These are phyloP conservation scores for Callopanchax toddi DNA, from an alignment of 2,113 vertebrate species.

Conservation along the genomic window DNA sequence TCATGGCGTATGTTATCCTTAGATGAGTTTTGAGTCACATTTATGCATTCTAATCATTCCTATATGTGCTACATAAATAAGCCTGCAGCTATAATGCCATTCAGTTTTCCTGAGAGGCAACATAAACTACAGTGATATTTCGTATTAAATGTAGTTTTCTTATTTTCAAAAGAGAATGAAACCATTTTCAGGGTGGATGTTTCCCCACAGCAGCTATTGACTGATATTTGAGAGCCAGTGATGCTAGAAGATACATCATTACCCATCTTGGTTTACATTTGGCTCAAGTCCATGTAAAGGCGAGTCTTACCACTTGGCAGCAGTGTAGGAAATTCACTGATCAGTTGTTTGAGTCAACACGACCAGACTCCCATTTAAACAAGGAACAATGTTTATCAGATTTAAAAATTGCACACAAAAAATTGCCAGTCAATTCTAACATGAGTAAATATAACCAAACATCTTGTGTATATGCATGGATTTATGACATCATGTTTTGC, in stretches of 20 bases:
- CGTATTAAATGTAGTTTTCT: neutral
- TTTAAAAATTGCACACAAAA: too few relatives aligned
- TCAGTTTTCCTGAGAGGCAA: neutral
- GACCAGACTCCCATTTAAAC: too few relatives aligned
- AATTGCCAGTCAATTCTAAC: too few relatives aligned
- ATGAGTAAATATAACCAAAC: too few relatives aligned
- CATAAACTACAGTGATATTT: neutral
- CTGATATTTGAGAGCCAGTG: neutral
- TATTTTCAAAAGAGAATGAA: neutral
- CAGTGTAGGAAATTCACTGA: neutral
- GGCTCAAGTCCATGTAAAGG: neutral
- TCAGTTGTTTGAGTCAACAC: too few relatives aligned
- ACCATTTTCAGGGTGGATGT: neutral
- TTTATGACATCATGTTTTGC: too few relatives aligned
- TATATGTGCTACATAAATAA: neutral
- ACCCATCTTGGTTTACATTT: neutral
- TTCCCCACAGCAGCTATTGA: neutral
- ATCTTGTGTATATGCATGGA: too few relatives aligned
- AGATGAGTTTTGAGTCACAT: neutral
- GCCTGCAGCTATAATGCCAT: neutral
- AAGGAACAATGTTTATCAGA: too few relatives aligned
- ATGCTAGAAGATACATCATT: neutral
- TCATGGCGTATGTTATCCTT: slow-evolving; percentile 39
- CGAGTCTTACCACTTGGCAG: neutral
- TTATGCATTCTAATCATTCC: neutral